Conservation (phyloP, 2,797 vertebrate species). For the Periparus ater region DNA sequence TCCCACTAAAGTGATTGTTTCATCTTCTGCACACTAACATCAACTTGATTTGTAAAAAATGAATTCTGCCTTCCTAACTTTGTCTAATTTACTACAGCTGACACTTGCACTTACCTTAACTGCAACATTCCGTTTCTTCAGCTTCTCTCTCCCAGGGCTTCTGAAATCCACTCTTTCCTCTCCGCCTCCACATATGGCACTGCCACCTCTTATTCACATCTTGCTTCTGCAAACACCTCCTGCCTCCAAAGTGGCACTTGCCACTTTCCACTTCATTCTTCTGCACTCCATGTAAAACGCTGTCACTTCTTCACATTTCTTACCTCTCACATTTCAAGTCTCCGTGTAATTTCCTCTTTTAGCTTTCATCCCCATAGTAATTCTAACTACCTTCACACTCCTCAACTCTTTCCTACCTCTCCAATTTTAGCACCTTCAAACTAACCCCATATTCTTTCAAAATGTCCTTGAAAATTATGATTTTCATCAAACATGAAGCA, state of each 20-base stretch:
- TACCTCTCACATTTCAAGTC: background rate
- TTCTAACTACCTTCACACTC: background rate
- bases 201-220: background rate
- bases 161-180: background rate
- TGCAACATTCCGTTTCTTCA: background rate
- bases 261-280: background rate
- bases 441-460: background rate
- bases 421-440: background rate
- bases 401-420: background rate
- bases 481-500: background rate
- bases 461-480: background rate
- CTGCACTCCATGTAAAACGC: background rate
- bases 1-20: background rate
- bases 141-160: background rate
- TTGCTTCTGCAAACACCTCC: background rate
- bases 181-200: background rate
- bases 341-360: background rate
- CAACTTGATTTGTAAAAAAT: background rate
- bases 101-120: background rate
- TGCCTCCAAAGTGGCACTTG: background rate
- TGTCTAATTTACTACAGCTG: background rate
- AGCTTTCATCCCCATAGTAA: background rate
- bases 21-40: background rate
- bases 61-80: background rate
- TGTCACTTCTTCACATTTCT: background rate